Conservation (phyloP, 2,797 vertebrate species). For the Typhlichthys eigenmanni region DNA sequence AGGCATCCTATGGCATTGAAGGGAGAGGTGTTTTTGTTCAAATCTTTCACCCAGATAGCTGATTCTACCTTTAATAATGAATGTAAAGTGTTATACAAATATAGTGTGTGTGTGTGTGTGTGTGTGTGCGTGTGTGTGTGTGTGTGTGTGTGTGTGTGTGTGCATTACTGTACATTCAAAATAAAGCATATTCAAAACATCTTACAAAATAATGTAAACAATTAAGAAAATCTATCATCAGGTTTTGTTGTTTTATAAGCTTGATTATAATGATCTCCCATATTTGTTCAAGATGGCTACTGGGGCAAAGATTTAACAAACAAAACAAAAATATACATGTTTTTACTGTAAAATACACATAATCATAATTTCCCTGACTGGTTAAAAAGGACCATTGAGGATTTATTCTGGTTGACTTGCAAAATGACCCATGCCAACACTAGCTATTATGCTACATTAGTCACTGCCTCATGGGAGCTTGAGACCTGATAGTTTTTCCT, state of each 20-base stretch:
- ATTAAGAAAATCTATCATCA: not conserved
- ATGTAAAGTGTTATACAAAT: too few species aligned
- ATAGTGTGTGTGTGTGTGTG: too few species aligned
- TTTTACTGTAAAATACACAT: slow-evolving; percentile 34
- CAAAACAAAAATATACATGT: slow-evolving; percentile 21
- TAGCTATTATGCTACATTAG: slow-evolving; percentile 69
- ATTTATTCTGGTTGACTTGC: slow-evolving; percentile 59
- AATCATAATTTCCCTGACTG: slow-evolving; percentile 52
- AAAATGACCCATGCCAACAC: slow-evolving; percentile 71
- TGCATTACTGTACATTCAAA: too few species aligned
- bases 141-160: too few species aligned
- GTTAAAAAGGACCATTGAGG: slow-evolving; percentile 49
- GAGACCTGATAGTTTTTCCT: slow-evolving; percentile 51
- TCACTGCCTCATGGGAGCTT: slow-evolving; percentile 57
- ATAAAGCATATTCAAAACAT: too few species aligned
- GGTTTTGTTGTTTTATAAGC: slow-evolving; percentile 15
- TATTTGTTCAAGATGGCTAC: slow-evolving; percentile 1
- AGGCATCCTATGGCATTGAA: too few species aligned
- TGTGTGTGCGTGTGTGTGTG: too few species aligned
- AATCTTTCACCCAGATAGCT: too few species aligned
- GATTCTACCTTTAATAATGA: too few species aligned
- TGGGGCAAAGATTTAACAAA: slow-evolving; percentile 28
- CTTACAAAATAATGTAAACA: not conserved
- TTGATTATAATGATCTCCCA: slow-evolving; percentile 3
- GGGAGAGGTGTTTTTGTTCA: too few species aligned